Conservation (phyloP, 1,140 invertebrate species). For the Calephelis virginiensis region DNA sequence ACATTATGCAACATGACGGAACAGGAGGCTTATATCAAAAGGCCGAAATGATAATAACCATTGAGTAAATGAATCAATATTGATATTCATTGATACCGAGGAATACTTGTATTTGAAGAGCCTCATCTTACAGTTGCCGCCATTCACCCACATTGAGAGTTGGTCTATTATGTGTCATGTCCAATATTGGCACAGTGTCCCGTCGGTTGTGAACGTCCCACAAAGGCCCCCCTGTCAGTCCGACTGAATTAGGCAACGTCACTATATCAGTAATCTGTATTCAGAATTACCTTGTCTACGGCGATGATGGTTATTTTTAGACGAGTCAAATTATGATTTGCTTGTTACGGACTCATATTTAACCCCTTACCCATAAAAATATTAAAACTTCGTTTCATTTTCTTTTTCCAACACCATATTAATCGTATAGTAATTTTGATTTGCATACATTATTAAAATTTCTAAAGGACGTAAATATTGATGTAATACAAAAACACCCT, state of each 20-base stretch:
- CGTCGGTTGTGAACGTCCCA: slow-evolving; percentile 46
- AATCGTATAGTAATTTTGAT: no score
- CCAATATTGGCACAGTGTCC: slow-evolving; percentile 66
- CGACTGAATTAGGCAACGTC: slow-evolving; percentile 21
- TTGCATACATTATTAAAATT: no score
- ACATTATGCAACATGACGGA: no score
- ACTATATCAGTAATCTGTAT: slow-evolving; percentile 20
- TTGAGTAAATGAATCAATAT: no score
- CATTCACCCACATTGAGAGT: slow-evolving; percentile 52
- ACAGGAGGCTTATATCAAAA: no score
- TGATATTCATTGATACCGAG: not conserved
- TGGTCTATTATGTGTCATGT: slow-evolving; percentile 50
- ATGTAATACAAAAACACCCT: no score
- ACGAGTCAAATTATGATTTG: not conserved
- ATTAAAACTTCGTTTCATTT: no score
- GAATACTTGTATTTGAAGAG: slow-evolving; percentile 1
- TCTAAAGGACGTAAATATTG: no score
- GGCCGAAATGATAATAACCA: no score
- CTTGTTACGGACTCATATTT: not conserved
- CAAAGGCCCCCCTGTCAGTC: slow-evolving; percentile 60
- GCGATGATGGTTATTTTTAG: not conserved
- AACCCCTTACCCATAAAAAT: no score
- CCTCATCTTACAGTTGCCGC: slow-evolving; percentile 5
- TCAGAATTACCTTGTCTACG: not conserved
- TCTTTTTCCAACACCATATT: no score